These are phyloP conservation scores for Neotoma lepida DNA, from an alignment of 2,113 vertebrate genomes.

Conservation along the genomic window DNA sequence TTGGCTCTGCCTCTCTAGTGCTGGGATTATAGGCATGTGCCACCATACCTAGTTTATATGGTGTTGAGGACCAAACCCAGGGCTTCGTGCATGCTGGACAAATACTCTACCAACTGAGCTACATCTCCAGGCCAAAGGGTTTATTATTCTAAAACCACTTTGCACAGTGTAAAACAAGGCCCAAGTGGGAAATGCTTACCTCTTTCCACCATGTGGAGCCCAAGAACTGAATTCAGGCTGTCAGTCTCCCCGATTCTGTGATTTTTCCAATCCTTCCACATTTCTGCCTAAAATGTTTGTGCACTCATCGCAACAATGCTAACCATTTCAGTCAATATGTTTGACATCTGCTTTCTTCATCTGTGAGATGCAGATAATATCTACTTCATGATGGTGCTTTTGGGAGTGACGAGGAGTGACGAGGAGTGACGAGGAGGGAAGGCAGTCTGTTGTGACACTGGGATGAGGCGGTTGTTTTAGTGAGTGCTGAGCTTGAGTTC, in stretches of 20 bases:
- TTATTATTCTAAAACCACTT: background rate
- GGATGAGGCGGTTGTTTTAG: background rate
- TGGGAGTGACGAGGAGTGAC: too few relatives aligned
- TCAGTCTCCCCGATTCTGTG: background rate
- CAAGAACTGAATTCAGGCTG: background rate
- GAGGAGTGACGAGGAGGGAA: background rate
- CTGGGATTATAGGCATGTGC: too few relatives aligned
- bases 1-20: too few relatives aligned
- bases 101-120: background rate
- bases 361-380: background rate
- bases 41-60: background rate
- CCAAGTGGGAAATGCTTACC: background rate
- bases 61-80: background rate
- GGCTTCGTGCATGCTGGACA: background rate
- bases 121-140: background rate
- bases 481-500: background rate
- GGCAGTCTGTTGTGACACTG: too few relatives aligned
- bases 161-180: background rate
- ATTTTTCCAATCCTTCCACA: background rate
- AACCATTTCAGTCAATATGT: background rate
- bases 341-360: background rate
- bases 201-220: background rate
- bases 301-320: background rate
- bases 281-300: background rate
- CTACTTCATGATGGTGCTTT: background rate